Evolutionary conservation across 1,140 invertebrate genomes (phyloP).

Genomic region (Idris sp.): DNA sequence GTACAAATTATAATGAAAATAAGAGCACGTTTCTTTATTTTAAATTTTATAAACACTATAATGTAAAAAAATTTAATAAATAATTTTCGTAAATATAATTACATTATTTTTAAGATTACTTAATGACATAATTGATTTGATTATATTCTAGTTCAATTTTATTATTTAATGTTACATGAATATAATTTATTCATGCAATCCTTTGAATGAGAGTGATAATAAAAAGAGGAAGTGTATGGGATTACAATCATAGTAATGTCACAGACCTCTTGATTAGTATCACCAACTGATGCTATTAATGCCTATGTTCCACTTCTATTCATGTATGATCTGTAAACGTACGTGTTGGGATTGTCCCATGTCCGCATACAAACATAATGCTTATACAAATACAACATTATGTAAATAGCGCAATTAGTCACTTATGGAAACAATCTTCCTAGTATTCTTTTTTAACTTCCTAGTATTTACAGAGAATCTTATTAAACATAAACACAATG

Average conservation of each 20-base stretch:
- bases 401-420: conserved; percentile 12
- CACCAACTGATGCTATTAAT: conserved; percentile 25
- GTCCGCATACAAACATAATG: conserved; percentile 34
- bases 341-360: conserved; percentile 25
- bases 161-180: no score
- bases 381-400: conserved; percentile 16
- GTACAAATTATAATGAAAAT: no score
- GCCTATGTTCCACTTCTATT: conserved; percentile 34
- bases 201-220: conserved; percentile 10
- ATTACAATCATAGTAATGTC: conserved; percentile 26
- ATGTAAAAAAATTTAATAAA: no score
- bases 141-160: no score
- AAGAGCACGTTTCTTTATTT: no score
- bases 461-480: conserved; percentile 10
- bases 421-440: conserved; percentile 9
- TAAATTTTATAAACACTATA: no score
- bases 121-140: no score
- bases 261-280: conserved; percentile 33
- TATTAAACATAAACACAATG: no score
- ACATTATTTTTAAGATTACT: no score
- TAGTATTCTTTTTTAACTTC: conserved; percentile 24
- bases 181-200: conserved; percentile 13
- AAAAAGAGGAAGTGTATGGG: conserved; percentile 20
- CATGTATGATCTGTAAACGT: conserved; percentile 16
- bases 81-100: no score